Conservation (phyloP, 2,797 vertebrate species). For the Alectoris magna region DNA sequence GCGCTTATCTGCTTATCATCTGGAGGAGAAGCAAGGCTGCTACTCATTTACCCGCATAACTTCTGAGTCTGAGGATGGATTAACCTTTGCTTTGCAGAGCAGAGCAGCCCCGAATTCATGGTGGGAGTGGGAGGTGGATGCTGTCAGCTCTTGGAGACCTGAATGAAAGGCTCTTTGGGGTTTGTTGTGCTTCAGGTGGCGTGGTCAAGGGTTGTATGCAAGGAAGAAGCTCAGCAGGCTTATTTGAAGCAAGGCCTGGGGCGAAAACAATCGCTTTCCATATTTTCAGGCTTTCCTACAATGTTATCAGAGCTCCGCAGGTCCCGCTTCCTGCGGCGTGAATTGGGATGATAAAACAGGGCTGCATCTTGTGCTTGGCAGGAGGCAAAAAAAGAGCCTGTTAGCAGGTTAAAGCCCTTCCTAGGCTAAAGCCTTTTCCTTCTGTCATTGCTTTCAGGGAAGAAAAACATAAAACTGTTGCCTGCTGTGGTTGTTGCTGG, state of each 20-base stretch:
- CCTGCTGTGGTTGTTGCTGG: background rate
- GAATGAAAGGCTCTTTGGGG: background rate
- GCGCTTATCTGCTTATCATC: background rate
- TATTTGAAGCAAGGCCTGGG: constrained; percentile 36
- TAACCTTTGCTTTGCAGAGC: background rate
- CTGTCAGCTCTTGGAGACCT: background rate
- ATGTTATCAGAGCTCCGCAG: constrained; percentile 46
- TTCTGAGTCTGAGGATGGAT: background rate
- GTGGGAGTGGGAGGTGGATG: background rate
- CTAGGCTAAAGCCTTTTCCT: background rate
- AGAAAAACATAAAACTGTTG: background rate
- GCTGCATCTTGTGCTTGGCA: background rate
- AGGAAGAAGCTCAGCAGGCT: constrained; percentile 60
- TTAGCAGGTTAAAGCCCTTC: background rate
- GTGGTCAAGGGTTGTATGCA: background rate
- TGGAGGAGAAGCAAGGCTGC: background rate
- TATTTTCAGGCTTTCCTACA: background rate
- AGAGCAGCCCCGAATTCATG: background rate
- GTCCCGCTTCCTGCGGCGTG: background rate
- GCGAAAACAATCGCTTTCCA: constrained; percentile 26
- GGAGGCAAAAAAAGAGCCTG: background rate
- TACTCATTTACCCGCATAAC: background rate
- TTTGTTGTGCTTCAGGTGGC: background rate
- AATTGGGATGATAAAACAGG: background rate
- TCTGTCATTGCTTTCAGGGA: background rate